Conservation (phyloP, 2,113 vertebrate genomes). For the Callionymus lyra region DNA sequence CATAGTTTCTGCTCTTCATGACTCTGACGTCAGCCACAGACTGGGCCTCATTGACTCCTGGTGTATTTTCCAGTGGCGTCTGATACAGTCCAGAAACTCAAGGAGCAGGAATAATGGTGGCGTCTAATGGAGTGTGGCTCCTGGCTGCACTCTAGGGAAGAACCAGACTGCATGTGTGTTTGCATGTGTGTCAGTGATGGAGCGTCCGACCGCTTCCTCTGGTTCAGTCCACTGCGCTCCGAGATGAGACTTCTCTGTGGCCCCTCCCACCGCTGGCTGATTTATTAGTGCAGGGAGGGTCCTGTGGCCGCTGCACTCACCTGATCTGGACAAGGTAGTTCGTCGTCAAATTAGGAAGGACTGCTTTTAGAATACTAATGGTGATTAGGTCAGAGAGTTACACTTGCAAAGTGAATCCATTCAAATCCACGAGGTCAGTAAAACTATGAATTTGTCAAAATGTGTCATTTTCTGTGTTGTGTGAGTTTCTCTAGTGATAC, state of each 20-base stretch:
- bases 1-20: too few relatives aligned
- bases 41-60: too few relatives aligned
- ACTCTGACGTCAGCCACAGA: too few relatives aligned
- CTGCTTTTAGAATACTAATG: too few relatives aligned
- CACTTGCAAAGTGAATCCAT: too few relatives aligned
- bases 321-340: constrained; percentile 11
- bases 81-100: background rate
- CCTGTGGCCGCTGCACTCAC: constrained; percentile 21
- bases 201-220: constrained; percentile 28
- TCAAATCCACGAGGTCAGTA: too few relatives aligned
- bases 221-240: constrained; percentile 50
- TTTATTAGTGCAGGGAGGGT: constrained; percentile 22
- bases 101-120: background rate
- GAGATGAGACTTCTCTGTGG: constrained; percentile 42
- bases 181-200: constrained; percentile 43
- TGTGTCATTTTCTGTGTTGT: too few relatives aligned
- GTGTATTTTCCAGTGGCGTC: background rate
- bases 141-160: constrained; percentile 5
- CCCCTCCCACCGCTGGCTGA: constrained; percentile 29
- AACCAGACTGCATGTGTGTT: constrained; percentile 4
- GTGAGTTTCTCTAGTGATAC: too few relatives aligned
- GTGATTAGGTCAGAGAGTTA: too few relatives aligned
- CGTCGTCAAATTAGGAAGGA: too few relatives aligned
- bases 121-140: constrained; percentile 8
- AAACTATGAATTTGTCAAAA: too few relatives aligned